These are phyloP conservation scores for Tamandua tetradactyla DNA, from an alignment of 2,797 vertebrate species.

Conservation along the genomic window DNA sequence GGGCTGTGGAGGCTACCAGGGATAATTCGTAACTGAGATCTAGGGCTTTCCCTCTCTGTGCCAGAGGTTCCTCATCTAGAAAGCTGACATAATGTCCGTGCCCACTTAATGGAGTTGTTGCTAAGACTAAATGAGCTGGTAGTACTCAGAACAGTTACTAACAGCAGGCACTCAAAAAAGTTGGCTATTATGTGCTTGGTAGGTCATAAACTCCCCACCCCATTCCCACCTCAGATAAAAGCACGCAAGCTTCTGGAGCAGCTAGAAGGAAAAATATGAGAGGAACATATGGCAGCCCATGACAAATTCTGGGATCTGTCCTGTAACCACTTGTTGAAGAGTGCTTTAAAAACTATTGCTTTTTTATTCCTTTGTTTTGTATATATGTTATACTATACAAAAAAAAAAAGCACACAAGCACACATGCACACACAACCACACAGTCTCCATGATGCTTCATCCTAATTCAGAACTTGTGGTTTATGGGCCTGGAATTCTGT, in stretches of 20 bases:
- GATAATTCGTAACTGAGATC: not conserved
- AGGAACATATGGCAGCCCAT: too few relatives aligned
- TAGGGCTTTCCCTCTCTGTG: not conserved
- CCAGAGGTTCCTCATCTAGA: not conserved
- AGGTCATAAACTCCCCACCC: not conserved
- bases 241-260: too few relatives aligned
- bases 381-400: too few relatives aligned
- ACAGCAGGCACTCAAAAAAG: not conserved
- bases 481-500: not conserved
- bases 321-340: too few relatives aligned
- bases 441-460: not conserved
- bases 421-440: not conserved
- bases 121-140: not conserved
- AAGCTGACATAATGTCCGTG: not conserved
- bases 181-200: not conserved
- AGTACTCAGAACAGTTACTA: not conserved
- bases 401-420: not conserved
- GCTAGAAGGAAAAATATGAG: too few relatives aligned
- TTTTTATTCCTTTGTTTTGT: too few relatives aligned
- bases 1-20: not conserved
- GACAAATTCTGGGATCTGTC: too few relatives aligned
- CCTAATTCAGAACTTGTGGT: not conserved
- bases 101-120: not conserved
- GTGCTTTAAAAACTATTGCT: too few relatives aligned
- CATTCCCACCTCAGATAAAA: too few relatives aligned